Conservation (phyloP, 35 echinoderm and acorn worm genomes). For the Strongylocentrotus purpuratus region DNA sequence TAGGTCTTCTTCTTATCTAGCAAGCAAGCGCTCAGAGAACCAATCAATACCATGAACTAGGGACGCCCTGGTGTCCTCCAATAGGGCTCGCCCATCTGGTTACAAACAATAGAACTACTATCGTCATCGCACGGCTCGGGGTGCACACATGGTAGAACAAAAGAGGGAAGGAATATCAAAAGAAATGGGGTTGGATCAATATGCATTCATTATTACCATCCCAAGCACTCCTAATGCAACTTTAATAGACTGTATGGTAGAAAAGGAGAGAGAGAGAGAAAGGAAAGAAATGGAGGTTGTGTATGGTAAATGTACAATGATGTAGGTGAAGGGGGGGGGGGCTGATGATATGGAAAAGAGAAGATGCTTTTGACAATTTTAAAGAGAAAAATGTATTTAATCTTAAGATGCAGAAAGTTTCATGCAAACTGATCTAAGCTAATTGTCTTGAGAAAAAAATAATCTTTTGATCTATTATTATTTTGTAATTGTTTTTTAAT, state of each 20-base stretch:
- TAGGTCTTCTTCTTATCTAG: neutral
- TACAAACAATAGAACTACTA: conserved; percentile 18
- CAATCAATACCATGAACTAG: conserved; percentile 32
- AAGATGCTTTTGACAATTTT: neutral
- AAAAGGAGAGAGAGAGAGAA: neutral
- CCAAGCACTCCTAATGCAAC: conserved; percentile 26
- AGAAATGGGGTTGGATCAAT: conserved; percentile 36
- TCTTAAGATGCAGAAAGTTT: too few species aligned
- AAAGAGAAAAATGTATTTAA: neutral
- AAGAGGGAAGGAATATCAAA: conserved; percentile 22
- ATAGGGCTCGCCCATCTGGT: conserved; percentile 25
- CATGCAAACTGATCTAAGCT: too few species aligned
- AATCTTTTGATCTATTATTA: neutral
- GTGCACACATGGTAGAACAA: conserved; percentile 40
- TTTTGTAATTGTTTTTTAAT: neutral
- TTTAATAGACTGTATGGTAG: conserved; percentile 20
- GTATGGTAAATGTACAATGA: neutral
- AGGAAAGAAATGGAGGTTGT: neutral
- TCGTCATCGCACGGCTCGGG: neutral
- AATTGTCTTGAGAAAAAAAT: neutral
- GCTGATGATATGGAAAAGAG: too few species aligned
- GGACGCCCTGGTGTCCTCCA: conserved; percentile 25
- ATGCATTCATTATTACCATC: conserved; percentile 6
- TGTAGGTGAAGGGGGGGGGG: neutral
- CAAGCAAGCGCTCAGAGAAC: neutral